Conservation (phyloP, 2,797 vertebrate species). For the Australoheros facetus region DNA sequence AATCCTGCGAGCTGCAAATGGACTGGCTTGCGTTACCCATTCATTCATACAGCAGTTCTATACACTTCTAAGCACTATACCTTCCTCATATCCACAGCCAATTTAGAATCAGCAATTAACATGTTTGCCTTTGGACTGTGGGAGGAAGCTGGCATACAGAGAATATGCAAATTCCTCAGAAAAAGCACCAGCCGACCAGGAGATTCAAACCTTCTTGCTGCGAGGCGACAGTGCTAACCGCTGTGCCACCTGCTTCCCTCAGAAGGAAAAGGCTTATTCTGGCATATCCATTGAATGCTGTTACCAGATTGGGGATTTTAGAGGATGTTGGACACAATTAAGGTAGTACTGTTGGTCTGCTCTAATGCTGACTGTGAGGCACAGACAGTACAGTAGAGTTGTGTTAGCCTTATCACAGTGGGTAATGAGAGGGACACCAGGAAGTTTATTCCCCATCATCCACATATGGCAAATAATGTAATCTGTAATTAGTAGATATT, state of each 20-base stretch:
- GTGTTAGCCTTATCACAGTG: fast-evolving
- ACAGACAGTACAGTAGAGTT: too few species aligned
- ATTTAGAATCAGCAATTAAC: too few species aligned
- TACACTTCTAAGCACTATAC: not conserved
- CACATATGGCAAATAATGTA: not conserved
- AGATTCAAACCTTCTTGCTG: not conserved
- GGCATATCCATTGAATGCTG: not conserved
- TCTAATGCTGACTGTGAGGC: too few species aligned
- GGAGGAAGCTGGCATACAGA: not conserved
- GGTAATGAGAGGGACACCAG: not conserved
- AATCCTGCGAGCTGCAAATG: not conserved
- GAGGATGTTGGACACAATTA: not conserved
- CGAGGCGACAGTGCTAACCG: fast-evolving
- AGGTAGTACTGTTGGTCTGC: too few species aligned
- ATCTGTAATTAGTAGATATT: not conserved
- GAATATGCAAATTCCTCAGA: not conserved
- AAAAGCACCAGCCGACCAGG: fast-evolving
- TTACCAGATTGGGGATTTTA: fast-evolving
- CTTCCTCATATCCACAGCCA: not conserved
- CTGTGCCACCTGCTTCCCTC: not conserved
- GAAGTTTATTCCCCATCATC: not conserved
- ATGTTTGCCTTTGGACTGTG: not conserved
- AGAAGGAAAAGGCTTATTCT: not conserved
- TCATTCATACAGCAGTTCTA: not conserved
- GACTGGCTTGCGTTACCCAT: not conserved